Evolutionary conservation across 64 coral and sea anemone genomes (phyloP), one percentile per base, ranked within the genome.

Genomic region (Acropora tenuis): DNA sequence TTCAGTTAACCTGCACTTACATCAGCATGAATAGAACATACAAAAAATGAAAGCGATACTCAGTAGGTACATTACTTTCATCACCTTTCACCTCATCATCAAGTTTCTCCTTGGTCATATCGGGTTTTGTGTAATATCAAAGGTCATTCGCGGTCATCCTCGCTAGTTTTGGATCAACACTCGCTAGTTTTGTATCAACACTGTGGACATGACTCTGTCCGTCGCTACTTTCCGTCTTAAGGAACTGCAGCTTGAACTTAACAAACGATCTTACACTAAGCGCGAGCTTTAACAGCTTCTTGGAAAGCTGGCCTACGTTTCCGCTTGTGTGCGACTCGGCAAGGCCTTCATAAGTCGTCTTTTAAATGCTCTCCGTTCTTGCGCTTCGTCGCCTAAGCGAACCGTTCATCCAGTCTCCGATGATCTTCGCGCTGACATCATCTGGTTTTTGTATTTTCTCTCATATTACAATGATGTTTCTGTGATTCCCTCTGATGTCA

Each of bases 391-490:
- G 69, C 65, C 80, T 83, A 47, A 58, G 55, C 80, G 63, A 5
- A 78, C 75, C 52, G 79, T 44, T 49, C 66, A 79, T 69, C 75
- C 77, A 48, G 47, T 80, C 47, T 50, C 58, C 55, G 50, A 73
- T 43, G 89, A 84, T 44, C 72, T 91, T 73, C 89, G 69, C 47
- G 78, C 42, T 3, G 90, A 92, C 73, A 92, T 92, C 48, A 20
- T 74, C 47, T 92, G 90, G 90, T 92, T 80, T 71, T 45, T 92
- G 30, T 57, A 76, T 84, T 78, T 92, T 58, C 74, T 92, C 49
- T 78, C 50, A 20, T 73, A 92, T 86, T 92, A 84, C 90, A 92
- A 92, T 45, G 80, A 72, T 43, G 71, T 91, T 84, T 91, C 80
- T 19, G 80, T 91, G 48, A 91, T 91, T 91, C 90, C 90, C n/a